phyloP scores from a whole-genome alignment of 2,113 vertebrate genomes.

The Ameiurus melas region DNA sequence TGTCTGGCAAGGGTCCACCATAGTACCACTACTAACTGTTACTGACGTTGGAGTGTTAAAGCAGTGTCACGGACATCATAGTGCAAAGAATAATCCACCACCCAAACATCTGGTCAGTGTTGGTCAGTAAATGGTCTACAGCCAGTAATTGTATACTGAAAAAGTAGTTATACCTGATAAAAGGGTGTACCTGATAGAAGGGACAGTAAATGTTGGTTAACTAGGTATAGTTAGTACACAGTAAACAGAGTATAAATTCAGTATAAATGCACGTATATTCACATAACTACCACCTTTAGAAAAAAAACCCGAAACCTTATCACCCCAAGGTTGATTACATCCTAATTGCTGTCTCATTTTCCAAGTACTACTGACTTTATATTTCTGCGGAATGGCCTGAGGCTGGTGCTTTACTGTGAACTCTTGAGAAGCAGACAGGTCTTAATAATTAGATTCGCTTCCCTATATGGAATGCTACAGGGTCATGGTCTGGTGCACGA shows the following conservation, averaged over 20 bases:
- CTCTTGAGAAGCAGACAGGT: slow-evolving; percentile 37
- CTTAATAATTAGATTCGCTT: slow-evolving; percentile 49
- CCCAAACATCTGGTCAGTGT: neutral
- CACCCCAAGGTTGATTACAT: neutral
- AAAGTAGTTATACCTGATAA: neutral
- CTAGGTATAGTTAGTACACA: neutral
- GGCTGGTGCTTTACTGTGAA: slow-evolving; percentile 30
- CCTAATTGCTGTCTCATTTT: slow-evolving; percentile 1
- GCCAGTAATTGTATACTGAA: neutral
- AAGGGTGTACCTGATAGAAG: neutral
- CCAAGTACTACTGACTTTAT: neutral
- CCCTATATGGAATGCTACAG: slow-evolving; percentile 33
- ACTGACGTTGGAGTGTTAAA: neutral
- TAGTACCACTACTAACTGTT: neutral
- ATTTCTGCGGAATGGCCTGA: slow-evolving; percentile 28
- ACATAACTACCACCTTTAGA: neutral
- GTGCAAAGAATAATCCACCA: neutral
- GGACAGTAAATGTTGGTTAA: neutral
- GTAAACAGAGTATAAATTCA: neutral
- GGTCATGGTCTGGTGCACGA: slow-evolving; percentile 22
- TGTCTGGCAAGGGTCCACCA: neutral
- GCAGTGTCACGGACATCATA: neutral
- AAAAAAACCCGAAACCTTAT: neutral
- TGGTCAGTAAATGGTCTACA: neutral
- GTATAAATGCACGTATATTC: neutral